A percentile compares a stretch with the other conserved stretches of the same genome.
Evolutionary conservation across 2,113 vertebrate genomes (phyloP).

Genomic region (Calidris pugnax): DNA sequence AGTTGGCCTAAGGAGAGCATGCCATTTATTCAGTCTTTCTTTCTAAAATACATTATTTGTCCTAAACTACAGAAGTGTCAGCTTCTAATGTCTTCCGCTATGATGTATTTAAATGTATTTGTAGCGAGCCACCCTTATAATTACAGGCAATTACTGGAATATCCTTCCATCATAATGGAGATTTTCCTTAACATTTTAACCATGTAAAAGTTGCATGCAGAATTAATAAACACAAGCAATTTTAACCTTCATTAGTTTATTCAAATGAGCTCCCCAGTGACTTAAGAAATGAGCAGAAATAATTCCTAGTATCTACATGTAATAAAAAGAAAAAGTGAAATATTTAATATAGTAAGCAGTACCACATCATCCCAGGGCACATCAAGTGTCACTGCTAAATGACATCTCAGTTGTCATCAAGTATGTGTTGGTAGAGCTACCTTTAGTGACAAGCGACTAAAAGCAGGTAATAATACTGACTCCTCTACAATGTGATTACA

Average conservation of each 20-base stretch:
- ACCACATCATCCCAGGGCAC: not conserved
- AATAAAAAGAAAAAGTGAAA: not conserved
- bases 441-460: not conserved
- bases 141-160: not conserved
- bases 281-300: not conserved
- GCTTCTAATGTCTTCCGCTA: not conserved
- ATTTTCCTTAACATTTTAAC: not conserved
- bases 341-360: not conserved
- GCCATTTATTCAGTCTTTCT: not conserved
- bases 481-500: not conserved
- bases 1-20: not conserved
- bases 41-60: not conserved
- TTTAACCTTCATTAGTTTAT: not conserved
- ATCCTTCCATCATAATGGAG: not conserved
- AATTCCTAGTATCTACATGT: not conserved
- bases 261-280: not conserved
- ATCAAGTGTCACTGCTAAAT: not conserved
- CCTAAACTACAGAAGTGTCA: not conserved
- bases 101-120: not conserved
- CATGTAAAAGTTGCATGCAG: not conserved
- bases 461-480: not conserved
- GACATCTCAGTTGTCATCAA: not conserved
- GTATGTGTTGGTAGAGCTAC: not conserved
- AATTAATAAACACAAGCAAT: slow-evolving; percentile 3
- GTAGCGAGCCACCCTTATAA: not conserved